Percentiles rank a stretch among this genome's conserved stretches.
Evolutionary conservation across 2,888 invertebrate species (phyloP).

Genomic region (Hypsopygia costalis): DNA sequence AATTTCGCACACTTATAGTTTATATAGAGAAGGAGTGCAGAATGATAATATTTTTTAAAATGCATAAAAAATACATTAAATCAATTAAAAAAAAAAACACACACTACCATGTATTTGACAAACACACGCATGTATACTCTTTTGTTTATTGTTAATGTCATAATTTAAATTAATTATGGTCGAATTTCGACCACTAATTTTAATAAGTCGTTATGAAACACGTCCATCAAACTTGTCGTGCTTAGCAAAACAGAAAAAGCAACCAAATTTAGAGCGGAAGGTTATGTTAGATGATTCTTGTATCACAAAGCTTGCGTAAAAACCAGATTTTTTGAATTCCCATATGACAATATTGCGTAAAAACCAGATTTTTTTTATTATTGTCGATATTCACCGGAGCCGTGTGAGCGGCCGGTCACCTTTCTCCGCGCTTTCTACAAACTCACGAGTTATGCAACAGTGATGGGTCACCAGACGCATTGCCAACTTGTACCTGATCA

Average conservation of each 20-base stretch:
- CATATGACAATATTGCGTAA: constrained; percentile 19
- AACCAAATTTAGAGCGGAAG: not conserved
- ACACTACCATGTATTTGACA: no score
- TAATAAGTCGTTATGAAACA: not conserved
- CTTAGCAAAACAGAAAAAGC: not conserved
- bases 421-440: constrained; percentile 23
- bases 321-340: constrained; percentile 15
- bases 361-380: constrained; percentile 18
- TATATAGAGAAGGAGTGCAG: no score
- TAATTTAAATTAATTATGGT: no score
- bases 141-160: no score
- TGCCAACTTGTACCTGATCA: constrained; percentile 12
- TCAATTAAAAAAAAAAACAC: no score
- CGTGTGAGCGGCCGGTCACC: constrained; percentile 16
- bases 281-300: not conserved
- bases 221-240: no score
- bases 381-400: constrained; percentile 10
- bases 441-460: constrained; percentile 7
- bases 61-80: no score
- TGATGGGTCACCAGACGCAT: constrained; percentile 15
- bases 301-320: constrained; percentile 20
- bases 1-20: no score
- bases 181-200: no score
- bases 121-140: no score
- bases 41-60: no score